phyloP scores from a whole-genome alignment of 2,113 vertebrate species.

The Glareola pratincola region DNA sequence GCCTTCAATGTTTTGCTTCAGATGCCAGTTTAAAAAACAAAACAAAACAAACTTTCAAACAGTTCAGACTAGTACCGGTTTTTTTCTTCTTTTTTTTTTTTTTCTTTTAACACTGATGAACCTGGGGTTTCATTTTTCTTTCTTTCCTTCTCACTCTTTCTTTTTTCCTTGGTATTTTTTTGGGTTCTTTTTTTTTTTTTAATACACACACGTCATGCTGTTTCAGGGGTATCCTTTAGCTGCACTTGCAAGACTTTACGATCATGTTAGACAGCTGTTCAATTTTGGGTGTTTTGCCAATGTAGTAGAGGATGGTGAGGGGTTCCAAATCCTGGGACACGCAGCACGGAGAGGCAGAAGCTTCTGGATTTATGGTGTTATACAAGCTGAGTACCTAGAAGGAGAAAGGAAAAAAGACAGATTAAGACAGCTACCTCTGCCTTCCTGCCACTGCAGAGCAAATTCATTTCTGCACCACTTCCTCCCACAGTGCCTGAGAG shows the following conservation, averaged over 20 bases:
- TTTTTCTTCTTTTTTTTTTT: constrained; percentile 28
- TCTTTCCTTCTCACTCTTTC: not conserved
- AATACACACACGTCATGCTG: not conserved
- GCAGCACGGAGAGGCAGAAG: constrained; percentile 93
- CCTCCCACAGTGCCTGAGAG: not conserved
- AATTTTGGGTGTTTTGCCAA: constrained; percentile 96
- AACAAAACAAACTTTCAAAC: constrained; percentile 70
- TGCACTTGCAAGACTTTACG: constrained; percentile 98
- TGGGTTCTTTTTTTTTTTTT: not conserved
- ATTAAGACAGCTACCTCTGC: not conserved
- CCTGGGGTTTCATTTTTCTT: constrained; percentile 43
- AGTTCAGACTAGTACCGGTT: constrained; percentile 78
- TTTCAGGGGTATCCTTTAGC: constrained; percentile 77
- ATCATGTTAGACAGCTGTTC: constrained; percentile 99
- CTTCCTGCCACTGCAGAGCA: not conserved
- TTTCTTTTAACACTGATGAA: constrained; percentile 64
- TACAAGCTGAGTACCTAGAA: constrained; percentile 91
- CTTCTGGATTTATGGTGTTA: constrained; percentile 95
- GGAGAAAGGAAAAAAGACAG: not conserved
- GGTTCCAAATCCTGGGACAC: constrained; percentile 96
- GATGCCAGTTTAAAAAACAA: constrained; percentile 73
- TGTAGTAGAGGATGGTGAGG: constrained; percentile 95
- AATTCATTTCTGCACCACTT: not conserved
- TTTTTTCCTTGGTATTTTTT: not conserved
- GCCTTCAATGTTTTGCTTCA: constrained; percentile 74